These are phyloP conservation scores for Caerostris extrusa DNA, from an alignment of 1,140 invertebrate genomes.

Conservation along the genomic window DNA sequence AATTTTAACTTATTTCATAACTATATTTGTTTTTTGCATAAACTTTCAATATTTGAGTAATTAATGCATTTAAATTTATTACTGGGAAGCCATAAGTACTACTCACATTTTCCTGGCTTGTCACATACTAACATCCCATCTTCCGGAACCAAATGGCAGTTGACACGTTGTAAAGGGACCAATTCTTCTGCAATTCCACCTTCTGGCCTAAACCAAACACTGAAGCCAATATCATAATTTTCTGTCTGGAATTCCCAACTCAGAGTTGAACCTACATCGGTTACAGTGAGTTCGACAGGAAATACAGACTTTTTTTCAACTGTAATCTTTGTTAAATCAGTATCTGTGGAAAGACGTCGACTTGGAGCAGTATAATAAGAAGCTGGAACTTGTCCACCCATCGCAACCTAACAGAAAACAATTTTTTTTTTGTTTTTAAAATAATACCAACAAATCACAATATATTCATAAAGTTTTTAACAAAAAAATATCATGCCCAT, in stretches of 20 bases:
- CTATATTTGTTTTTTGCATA: too few relatives aligned
- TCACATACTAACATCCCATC: conserved; percentile 89
- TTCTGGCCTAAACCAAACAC: conserved; percentile 86
- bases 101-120: conserved; percentile 90
- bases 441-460: too few relatives aligned
- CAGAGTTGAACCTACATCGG: conserved; percentile 85
- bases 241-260: conserved; percentile 95
- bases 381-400: conserved; percentile 91
- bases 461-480: too few relatives aligned
- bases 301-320: conserved; percentile 90
- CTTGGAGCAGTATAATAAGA: conserved; percentile 84
- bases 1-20: too few relatives aligned
- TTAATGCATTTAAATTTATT: too few relatives aligned
- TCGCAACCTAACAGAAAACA: conserved; percentile 84
- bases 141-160: conserved; percentile 89
- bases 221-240: conserved; percentile 93
- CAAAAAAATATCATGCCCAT: too few relatives aligned
- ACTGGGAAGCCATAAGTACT: neutral
- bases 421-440: neutral
- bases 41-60: too few relatives aligned
- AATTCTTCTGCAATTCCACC: conserved; percentile 85
- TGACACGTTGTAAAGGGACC: conserved; percentile 87
- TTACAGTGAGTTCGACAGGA: conserved; percentile 86
- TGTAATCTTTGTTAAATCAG: conserved; percentile 85
- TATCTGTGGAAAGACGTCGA: conserved; percentile 82